These are phyloP conservation scores for Bubo scandiacus DNA, from an alignment of 2,113 vertebrate species.

Conservation along the genomic window DNA sequence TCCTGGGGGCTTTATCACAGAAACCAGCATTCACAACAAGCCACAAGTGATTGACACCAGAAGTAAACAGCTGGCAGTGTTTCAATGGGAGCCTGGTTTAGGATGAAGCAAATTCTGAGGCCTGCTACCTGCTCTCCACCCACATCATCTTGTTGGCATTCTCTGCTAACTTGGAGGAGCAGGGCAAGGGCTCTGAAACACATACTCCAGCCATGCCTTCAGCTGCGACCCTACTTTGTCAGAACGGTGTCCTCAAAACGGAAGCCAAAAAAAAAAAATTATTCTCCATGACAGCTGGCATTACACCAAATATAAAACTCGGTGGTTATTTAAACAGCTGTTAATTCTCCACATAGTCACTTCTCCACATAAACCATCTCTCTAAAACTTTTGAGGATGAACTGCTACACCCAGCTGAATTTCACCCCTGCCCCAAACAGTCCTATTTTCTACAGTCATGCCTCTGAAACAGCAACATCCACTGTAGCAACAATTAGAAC, in stretches of 20 bases:
- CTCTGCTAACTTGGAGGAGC: not conserved
- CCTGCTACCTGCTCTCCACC: rapidly evolving
- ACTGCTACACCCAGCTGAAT: not conserved
- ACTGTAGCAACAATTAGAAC: not conserved
- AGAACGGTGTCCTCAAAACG: not conserved
- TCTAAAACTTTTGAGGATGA: not conserved
- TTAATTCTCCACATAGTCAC: not conserved
- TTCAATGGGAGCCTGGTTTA: not conserved
- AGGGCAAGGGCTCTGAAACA: not conserved
- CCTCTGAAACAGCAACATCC: not conserved
- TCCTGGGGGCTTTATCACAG: not conserved
- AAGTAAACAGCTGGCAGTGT: not conserved
- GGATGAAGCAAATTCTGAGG: not conserved
- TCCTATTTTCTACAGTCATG: not conserved
- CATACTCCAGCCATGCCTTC: not conserved
- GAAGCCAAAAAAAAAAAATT: not conserved
- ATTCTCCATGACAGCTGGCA: not conserved
- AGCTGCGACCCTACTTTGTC: not conserved
- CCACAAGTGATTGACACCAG: not conserved
- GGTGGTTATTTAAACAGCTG: not conserved
- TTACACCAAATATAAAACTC: not conserved
- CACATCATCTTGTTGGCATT: not conserved
- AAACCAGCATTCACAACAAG: not conserved
- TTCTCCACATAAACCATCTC: not conserved
- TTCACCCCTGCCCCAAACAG: not conserved